A percentile compares a stretch with the other conserved stretches of the same genome.
Evolutionary conservation across 2,888 invertebrate genomes (phyloP).

Genomic region (Ischnura elegans): DNA sequence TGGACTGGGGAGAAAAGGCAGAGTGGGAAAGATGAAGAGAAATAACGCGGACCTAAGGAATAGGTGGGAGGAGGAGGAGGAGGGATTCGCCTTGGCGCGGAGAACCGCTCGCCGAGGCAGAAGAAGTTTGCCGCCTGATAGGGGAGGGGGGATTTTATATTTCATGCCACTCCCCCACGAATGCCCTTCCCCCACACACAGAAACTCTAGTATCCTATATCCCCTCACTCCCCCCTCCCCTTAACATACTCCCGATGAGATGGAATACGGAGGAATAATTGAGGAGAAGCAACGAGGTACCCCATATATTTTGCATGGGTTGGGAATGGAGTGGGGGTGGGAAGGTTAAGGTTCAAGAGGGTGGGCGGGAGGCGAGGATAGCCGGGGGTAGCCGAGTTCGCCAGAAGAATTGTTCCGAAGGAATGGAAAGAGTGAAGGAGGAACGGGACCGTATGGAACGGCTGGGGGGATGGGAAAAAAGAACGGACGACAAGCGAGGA

Average conservation of each 20-base stretch:
- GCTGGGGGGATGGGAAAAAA: not conserved
- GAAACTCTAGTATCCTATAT: not conserved
- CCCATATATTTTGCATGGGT: slow-evolving; percentile 35
- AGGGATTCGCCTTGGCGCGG: not conserved
- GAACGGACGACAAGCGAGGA: not conserved
- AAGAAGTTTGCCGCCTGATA: slow-evolving; percentile 24
- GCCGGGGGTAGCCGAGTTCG: not conserved
- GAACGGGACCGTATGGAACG: not conserved
- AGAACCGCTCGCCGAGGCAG: not conserved
- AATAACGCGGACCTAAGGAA: not conserved
- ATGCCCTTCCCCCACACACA: not conserved
- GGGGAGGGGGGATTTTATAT: slow-evolving; percentile 21
- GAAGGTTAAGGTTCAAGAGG: not conserved
- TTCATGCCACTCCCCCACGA: slow-evolving; percentile 19
- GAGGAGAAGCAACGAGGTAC: slow-evolving; percentile 30
- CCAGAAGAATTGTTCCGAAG: not conserved
- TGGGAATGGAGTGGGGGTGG: not conserved
- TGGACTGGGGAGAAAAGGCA: not conserved
- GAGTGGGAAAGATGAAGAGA: not conserved
- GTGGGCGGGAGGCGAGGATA: not conserved
- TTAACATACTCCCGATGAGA: not conserved
- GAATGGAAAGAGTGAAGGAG: not conserved
- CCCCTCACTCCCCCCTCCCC: not conserved
- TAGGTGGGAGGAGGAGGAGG: not conserved
- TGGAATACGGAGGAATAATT: slow-evolving; percentile 38